Percentiles rank a stretch among this genome's conserved stretches.
Conservation (phyloP, 2,797 vertebrate species). For the Diceros bicornis region DNA sequence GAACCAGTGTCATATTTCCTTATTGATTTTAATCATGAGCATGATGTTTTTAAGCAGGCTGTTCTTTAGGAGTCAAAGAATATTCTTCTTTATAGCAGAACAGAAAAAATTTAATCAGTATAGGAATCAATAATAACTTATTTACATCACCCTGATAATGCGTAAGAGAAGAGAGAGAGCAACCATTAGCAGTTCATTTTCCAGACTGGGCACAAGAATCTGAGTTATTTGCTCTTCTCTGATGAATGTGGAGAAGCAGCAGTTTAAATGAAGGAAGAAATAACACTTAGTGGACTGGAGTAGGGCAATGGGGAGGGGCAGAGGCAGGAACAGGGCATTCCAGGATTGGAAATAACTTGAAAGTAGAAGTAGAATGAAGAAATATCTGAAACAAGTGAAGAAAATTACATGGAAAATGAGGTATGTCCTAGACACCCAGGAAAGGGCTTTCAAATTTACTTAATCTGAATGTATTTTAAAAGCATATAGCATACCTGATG, state of each 20-base stretch:
- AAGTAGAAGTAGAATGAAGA: constrained; percentile 58
- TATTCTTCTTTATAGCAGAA: constrained; percentile 31
- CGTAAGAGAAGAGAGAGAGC: not conserved
- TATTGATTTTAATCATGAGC: constrained; percentile 47
- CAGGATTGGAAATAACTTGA: constrained; percentile 48
- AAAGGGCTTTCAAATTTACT: constrained; percentile 54
- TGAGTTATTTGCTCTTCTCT: constrained; percentile 5
- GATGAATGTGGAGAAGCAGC: not conserved
- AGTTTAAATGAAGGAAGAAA: constrained; percentile 56
- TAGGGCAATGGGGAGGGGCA: not conserved
- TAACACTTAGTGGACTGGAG: not conserved
- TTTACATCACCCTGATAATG: not conserved
- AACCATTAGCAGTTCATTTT: constrained; percentile 42
- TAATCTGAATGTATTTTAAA: constrained; percentile 56
- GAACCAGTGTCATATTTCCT: constrained; percentile 33
- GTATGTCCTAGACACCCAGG: not conserved
- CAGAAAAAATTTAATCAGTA: not conserved
- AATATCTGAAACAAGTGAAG: constrained; percentile 65
- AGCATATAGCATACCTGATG: constrained; percentile 91
- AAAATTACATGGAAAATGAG: constrained; percentile 60
- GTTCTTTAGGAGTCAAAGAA: constrained; percentile 47
- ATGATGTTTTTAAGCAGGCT: constrained; percentile 2
- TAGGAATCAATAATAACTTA: constrained; percentile 31
- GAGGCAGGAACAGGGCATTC: not conserved
- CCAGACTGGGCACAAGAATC: not conserved